Evolutionary conservation across 2,888 invertebrate species (phyloP).

Genomic region (Phaedon cochleariae): DNA sequence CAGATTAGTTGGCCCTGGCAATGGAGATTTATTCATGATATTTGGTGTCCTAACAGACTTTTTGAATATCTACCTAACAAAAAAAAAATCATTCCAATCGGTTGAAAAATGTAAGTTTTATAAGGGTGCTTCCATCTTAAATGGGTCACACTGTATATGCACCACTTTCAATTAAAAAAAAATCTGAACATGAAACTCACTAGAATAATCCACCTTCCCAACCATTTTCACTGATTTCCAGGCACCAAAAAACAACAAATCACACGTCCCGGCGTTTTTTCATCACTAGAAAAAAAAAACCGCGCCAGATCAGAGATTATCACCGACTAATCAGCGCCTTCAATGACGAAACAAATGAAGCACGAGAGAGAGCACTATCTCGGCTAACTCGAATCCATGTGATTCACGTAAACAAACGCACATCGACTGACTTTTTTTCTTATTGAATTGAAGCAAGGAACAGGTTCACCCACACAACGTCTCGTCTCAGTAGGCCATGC

Average conservation of each 20-base stretch:
- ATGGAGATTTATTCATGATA: too few species aligned
- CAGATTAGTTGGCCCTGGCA: too few species aligned
- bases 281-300: neutral
- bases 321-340: neutral
- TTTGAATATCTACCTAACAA: too few species aligned
- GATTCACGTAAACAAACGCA: constrained; percentile 26
- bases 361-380: neutral
- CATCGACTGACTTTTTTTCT: neutral
- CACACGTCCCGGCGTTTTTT: neutral
- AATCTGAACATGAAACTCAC: too few species aligned
- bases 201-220: constrained; percentile 47
- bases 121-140: too few species aligned
- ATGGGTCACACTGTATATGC: too few species aligned
- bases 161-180: too few species aligned
- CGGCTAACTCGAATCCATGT: constrained; percentile 3
- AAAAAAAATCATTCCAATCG: too few species aligned
- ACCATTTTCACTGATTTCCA: constrained; percentile 36
- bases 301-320: neutral
- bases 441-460: constrained; percentile 3
- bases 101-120: too few species aligned
- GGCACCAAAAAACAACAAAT: neutral
- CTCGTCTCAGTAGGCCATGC: constrained; percentile 1
- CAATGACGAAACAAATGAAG: constrained; percentile 5
- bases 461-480: constrained; percentile 30
- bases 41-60: too few species aligned